Percentiles rank a stretch among this genome's conserved stretches.
These are phyloP conservation scores for Cercopithecus mona DNA, from an alignment of 2,113 vertebrate genomes.

Conservation along the genomic window DNA sequence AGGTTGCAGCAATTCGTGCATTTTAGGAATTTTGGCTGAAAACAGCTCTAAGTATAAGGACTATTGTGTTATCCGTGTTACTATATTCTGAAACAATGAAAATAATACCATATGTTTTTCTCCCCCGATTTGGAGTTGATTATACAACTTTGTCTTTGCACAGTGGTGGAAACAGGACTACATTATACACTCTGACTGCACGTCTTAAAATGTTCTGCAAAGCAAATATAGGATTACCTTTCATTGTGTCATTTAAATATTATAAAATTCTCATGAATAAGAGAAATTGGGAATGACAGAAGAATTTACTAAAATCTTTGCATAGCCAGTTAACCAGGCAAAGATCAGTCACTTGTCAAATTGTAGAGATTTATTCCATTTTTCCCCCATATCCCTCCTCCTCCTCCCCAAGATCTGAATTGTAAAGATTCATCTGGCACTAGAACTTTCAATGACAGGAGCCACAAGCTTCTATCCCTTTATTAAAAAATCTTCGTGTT, in stretches of 20 bases:
- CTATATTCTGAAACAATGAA: not conserved
- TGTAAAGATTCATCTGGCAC: constrained; percentile 50
- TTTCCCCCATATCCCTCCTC: not conserved
- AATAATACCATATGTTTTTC: not conserved
- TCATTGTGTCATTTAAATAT: constrained; percentile 56
- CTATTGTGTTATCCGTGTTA: not conserved
- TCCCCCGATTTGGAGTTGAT: not conserved
- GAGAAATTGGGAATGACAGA: constrained; percentile 14
- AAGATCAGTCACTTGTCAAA: constrained; percentile 67
- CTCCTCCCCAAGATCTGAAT: constrained; percentile 62
- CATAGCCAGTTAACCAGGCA: constrained; percentile 39
- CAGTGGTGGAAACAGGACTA: not conserved
- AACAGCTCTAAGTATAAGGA: not conserved
- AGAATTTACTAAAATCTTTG: constrained; percentile 62
- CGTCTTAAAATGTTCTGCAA: constrained; percentile 46
- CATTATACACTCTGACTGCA: not conserved
- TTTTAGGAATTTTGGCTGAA: not conserved
- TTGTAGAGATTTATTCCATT: constrained; percentile 65
- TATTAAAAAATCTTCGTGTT: constrained; percentile 51
- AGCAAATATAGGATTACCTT: not conserved
- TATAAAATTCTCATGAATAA: constrained; percentile 41
- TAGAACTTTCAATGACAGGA: constrained; percentile 71
- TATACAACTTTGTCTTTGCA: not conserved
- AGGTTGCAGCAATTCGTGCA: not conserved
- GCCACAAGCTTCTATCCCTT: not conserved